Base-by-base conservation (phyloP, 2,888 invertebrate species). In the Hyalella azteca region DNA sequence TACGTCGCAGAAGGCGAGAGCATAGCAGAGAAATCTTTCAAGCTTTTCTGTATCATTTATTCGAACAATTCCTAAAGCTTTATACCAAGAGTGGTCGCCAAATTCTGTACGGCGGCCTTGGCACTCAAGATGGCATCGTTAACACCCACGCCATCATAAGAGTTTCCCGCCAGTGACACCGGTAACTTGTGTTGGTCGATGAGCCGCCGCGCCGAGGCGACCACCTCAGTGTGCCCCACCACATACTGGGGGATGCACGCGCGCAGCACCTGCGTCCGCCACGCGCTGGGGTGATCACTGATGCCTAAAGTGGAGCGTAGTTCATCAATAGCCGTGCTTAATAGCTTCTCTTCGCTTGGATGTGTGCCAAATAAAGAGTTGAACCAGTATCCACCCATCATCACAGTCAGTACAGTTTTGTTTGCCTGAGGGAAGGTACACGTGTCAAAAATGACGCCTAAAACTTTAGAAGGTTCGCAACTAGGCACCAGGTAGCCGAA, bases 331-430 rank as follows among this genome's bases (percentile, higher is more conserved):
- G 95, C 94, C 79, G 91, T 89, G 15, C 91, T 89, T 19, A 92
- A 88, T 4, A 95, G 87, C 36, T 90, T 87, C 22, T 91, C 90
- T 77, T 92, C 89, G 4, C 89, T 90, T 0, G 92, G 90, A 86
- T 91, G 88, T 1, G 90, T 86, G 0, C 93, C 93, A 88, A 96
- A 95, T 86, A 92, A 90, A 85, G 94, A 90, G 78, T 93, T 89
- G 86, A 94, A 96, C 95, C 96, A 96, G 85, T 91, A 91, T 0
- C 97, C 97, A 78, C 97, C 97, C 90, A 97, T 92, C 97, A 98
- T 97, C 0, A 95, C 94, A 2, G 95, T 95, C 7, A 96, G 87
- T 54, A 95, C 92, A 0, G 94, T 94, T 80, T 86, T 86, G 77
- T 87, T 87, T 2, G 86, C 88, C 75, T 89, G 87, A 7, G 94